These are phyloP conservation scores for Chirona hameri DNA, from an alignment of 2,888 invertebrate species.

Conservation along the genomic window DNA sequence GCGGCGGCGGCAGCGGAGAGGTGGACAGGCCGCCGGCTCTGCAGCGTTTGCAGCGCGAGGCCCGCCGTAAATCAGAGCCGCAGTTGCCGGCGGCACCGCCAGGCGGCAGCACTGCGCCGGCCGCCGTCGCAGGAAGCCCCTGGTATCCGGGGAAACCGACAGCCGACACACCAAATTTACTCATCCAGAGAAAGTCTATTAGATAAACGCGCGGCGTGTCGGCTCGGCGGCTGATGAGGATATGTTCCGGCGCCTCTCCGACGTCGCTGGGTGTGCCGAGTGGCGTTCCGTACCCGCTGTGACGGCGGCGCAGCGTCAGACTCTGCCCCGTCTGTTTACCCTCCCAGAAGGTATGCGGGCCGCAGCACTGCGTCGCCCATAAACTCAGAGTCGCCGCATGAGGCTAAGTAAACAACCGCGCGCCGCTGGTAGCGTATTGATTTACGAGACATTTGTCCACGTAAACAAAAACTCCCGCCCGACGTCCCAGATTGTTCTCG, in stretches of 20 bases:
- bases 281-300: not conserved
- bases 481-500: constrained; percentile 1
- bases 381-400: not conserved
- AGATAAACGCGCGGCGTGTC: not conserved
- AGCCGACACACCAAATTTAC: not conserved
- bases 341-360: not conserved
- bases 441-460: constrained; percentile 24
- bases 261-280: not conserved
- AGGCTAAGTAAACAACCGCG: not conserved
- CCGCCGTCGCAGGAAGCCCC: constrained; percentile 7
- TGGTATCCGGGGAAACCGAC: constrained; percentile 12
- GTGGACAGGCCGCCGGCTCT: constrained; percentile 13
- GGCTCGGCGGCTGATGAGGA: no score
- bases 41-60: constrained; percentile 31
- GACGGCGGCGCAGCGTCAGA: not conserved
- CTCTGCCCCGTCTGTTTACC: not conserved
- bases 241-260: no score
- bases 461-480: constrained; percentile 4
- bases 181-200: constrained; percentile 8
- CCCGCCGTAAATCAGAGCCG: constrained; percentile 13
- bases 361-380: not conserved
- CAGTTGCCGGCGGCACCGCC: not conserved
- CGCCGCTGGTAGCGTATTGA: constrained; percentile 1
- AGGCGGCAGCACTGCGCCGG: constrained; percentile 13
- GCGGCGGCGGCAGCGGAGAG: constrained; percentile 10